phyloP scores from a whole-genome alignment of 1,140 invertebrate genomes.

The Pseudomyrmex cubaensis region DNA sequence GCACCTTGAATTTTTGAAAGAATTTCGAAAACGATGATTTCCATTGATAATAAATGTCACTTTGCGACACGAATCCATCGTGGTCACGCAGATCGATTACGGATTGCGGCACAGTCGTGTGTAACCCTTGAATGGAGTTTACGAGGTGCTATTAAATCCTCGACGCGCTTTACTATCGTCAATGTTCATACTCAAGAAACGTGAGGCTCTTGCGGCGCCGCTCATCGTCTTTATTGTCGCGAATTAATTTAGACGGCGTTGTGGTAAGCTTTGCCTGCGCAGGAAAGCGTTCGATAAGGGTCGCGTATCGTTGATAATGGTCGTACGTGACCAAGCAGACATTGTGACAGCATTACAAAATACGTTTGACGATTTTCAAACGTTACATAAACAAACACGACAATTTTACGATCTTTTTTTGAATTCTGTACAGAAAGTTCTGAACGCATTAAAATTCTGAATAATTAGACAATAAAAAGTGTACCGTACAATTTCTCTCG shows the following conservation, averaged over 20 bases:
- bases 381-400: neutral
- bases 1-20: slow-evolving; percentile 17
- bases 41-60: slow-evolving; percentile 19
- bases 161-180: slow-evolving; percentile 45
- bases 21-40: slow-evolving; percentile 22
- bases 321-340: neutral
- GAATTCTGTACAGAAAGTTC: neutral
- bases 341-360: neutral
- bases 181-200: slow-evolving; percentile 55
- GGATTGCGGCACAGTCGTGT: slow-evolving; percentile 51
- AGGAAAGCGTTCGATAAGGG: slow-evolving; percentile 39
- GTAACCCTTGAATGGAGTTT: slow-evolving; percentile 60
- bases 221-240: slow-evolving; percentile 62
- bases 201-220: slow-evolving; percentile 28
- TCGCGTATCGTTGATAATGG: slow-evolving; percentile 2
- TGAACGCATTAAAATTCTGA: slow-evolving; percentile 24
- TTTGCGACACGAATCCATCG: slow-evolving; percentile 35
- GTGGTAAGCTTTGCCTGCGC: slow-evolving; percentile 35
- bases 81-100: slow-evolving; percentile 55
- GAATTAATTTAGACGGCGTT: slow-evolving; percentile 69
- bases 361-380: slow-evolving; percentile 1
- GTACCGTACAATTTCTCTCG: slow-evolving; percentile 21
- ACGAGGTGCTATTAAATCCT: slow-evolving; percentile 70
- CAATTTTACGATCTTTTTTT: neutral
- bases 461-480: slow-evolving; percentile 23